Evolutionary conservation across 2,888 invertebrate genomes (phyloP).

Genomic region (Clusia tigrina): DNA sequence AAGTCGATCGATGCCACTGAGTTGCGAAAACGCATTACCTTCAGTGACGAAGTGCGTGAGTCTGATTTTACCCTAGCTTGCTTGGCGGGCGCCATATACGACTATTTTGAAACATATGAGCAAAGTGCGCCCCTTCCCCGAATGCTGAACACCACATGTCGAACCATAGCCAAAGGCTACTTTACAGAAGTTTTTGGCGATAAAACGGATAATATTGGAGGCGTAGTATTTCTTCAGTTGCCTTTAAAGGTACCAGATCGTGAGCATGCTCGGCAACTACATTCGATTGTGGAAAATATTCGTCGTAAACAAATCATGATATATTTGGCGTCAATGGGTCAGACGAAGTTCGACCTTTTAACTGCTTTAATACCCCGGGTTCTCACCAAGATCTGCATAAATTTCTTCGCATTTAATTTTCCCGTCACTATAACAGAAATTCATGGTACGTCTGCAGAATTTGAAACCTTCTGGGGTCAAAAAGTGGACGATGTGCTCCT

Average conservation of each 20-base stretch:
- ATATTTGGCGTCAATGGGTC: constrained; percentile 60
- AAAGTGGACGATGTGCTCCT: constrained; percentile 58
- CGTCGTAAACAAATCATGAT: constrained; percentile 58
- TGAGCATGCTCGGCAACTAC: constrained; percentile 50
- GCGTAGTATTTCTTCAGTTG: constrained; percentile 60
- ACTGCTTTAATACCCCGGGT: constrained; percentile 59
- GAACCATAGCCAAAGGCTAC: constrained; percentile 60
- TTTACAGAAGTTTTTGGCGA: constrained; percentile 56
- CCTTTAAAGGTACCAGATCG: constrained; percentile 52
- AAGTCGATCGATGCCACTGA: constrained; percentile 59
- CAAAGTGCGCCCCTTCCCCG: constrained; percentile 46
- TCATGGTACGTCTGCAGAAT: constrained; percentile 54
- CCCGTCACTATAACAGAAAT: constrained; percentile 63
- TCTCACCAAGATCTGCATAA: constrained; percentile 60
- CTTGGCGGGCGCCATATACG: constrained; percentile 55
- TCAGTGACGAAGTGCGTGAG: constrained; percentile 50
- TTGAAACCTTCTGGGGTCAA: constrained; percentile 60
- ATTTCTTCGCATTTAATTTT: constrained; percentile 61
- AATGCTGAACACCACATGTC: constrained; percentile 58
- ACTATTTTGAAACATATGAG: constrained; percentile 53
- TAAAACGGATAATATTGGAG: constrained; percentile 56
- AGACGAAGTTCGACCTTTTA: constrained; percentile 59
- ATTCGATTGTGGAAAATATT: constrained; percentile 55
- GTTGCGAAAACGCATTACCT: constrained; percentile 48
- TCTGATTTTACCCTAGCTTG: constrained; percentile 59